Conservation (phyloP, 2,888 invertebrate genomes). For the Rhorus exstirpatorius region DNA sequence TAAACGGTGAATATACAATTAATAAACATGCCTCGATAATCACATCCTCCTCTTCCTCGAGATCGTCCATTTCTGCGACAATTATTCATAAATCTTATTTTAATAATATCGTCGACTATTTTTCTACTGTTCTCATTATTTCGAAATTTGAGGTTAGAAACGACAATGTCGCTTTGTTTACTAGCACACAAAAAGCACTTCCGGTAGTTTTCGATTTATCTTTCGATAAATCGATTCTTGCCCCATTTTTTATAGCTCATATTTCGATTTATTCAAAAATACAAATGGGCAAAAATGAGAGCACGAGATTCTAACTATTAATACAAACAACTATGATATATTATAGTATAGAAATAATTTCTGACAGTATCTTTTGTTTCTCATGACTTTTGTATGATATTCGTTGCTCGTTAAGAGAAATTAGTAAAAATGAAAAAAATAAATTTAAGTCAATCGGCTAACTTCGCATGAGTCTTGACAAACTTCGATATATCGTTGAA, state of each 20-base stretch:
- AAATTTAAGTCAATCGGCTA: no score
- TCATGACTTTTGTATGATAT: no score
- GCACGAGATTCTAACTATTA: not conserved
- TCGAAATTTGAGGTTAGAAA: conserved; percentile 33
- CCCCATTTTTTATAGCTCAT: no score
- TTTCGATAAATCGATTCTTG: conserved; percentile 13
- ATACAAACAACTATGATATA: no score
- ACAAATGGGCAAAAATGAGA: not conserved
- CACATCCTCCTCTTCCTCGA: conserved; percentile 80
- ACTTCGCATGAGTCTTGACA: conserved; percentile 6
- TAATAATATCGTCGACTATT: no score
- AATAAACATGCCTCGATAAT: conserved; percentile 78
- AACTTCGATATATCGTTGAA: conserved; percentile 21
- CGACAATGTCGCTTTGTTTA: not conserved
- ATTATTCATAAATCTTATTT: not conserved
- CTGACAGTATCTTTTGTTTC: no score
- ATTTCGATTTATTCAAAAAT: not conserved
- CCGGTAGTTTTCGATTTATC: not conserved
- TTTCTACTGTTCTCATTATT: not conserved
- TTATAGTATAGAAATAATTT: no score
- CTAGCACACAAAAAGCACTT: not conserved
- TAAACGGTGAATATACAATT: conserved; percentile 15
- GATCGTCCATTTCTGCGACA: conserved; percentile 46
- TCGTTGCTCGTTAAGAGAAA: no score
- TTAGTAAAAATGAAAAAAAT: no score